These are phyloP conservation scores for Plebejus argus DNA, from an alignment of 2,888 invertebrate genomes.

Conservation along the genomic window DNA sequence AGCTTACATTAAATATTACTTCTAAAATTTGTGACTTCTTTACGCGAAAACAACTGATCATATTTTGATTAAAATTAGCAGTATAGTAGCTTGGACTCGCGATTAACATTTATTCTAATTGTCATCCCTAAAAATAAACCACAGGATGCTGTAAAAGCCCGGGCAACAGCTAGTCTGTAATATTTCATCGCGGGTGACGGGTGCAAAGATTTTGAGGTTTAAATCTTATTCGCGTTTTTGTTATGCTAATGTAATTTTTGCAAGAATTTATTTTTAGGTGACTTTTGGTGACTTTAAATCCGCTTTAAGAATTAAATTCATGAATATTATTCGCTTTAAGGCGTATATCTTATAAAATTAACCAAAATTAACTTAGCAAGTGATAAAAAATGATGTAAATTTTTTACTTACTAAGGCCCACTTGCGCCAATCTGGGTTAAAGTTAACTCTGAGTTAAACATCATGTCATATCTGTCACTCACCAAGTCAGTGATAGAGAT, in stretches of 20 bases:
- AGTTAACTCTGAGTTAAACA: too few relatives aligned
- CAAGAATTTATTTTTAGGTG: background rate
- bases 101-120: background rate
- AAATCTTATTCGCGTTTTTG: slow-evolving; percentile 13
- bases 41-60: background rate
- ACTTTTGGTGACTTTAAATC: background rate
- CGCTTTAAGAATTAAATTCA: background rate
- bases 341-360: too few relatives aligned
- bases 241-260: background rate
- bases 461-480: too few relatives aligned
- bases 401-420: too few relatives aligned
- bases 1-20: too few relatives aligned
- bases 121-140: too few relatives aligned
- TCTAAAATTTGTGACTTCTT: background rate
- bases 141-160: background rate
- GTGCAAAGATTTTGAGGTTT: background rate
- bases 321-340: background rate
- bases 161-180: background rate
- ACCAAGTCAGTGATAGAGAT: too few relatives aligned
- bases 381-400: too few relatives aligned
- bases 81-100: background rate
- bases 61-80: background rate
- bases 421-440: too few relatives aligned
- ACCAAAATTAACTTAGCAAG: too few relatives aligned
- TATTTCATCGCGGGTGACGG: slow-evolving; percentile 6